Base-by-base conservation (phyloP, 2,797 vertebrate species). In the Pelodytes ibericus region DNA sequence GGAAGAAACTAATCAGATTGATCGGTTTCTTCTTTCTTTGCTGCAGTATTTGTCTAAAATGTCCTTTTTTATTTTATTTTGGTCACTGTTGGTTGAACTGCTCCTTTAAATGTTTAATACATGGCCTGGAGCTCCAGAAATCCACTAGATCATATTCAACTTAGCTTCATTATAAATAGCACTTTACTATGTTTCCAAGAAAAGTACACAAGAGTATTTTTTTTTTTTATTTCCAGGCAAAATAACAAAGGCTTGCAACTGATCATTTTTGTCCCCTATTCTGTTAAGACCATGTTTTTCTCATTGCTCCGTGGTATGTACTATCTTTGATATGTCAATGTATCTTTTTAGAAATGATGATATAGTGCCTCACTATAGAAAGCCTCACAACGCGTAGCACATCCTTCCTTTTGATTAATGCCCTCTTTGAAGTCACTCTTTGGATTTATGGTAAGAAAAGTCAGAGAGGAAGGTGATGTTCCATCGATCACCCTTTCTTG, bases 381-480 rank as follows among this genome's bases (percentile, higher is more conserved):
- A n/a, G 41, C 44, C 24, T 65, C 65, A 62, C 41, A 39, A 11
- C 27, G 41, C 29, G 47, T 24, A 63, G 66, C 41, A 39, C 59
- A 53, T 70, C 57, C 58, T 75, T 70, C 57, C 58, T 75, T 24
- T 75, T 75, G 65, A 75, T 75, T 70, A 41, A 75, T 70, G 73
- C 56, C 56, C 73, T 61, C 13, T 9, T n/a, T 22, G 74, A 39
- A 62, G 39, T 58, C 57, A 66, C 26, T 75, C 58, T 75, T 61
- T 70, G 65, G 57, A 39, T 68, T 61, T 49, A 56, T 24, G 29
- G 49, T 75, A 59, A 39, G 22, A 53, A 70, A 57, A 39, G 74
- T 18, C 65, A 41, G 74, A 53, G 39, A 62, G 25, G 59, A 25
- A 69, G 41, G 41, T 39, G 65, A 7, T 62, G 65, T 69, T 60